phyloP scores from a whole-genome alignment of 2,113 vertebrate species.

The Pipa parva region DNA sequence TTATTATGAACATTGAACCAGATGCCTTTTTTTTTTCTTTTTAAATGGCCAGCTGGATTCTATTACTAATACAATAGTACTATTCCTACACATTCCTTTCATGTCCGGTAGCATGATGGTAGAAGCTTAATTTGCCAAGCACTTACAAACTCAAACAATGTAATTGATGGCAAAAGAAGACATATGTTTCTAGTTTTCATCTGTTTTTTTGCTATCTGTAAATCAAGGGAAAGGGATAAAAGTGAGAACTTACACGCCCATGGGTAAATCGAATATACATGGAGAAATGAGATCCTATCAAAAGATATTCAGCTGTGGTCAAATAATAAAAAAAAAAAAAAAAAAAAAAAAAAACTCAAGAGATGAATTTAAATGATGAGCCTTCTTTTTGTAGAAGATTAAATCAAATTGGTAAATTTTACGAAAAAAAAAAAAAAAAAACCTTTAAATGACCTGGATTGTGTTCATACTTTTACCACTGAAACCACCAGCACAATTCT shows the following conservation, averaged over 20 bases:
- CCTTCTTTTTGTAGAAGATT: background rate
- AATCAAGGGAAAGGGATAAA: constrained; percentile 27
- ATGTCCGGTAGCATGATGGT: constrained; percentile 52
- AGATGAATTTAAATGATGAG: background rate
- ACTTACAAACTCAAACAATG: constrained; percentile 48
- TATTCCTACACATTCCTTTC: constrained; percentile 36
- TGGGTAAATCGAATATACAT: constrained; percentile 14
- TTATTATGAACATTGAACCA: constrained; percentile 31
- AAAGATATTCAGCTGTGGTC: background rate
- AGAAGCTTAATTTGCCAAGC: constrained; percentile 48
- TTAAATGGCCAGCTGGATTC: constrained; percentile 54
- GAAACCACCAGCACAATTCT: background rate
- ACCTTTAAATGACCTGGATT: background rate
- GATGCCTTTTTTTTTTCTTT: constrained; percentile 41
- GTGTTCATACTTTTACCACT: constrained; percentile 4
- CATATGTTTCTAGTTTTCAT: constrained; percentile 31
- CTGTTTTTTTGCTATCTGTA: constrained; percentile 18
- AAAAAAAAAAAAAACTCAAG: background rate
- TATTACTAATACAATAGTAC: constrained; percentile 50
- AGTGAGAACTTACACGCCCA: constrained; percentile 1
- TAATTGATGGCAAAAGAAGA: constrained; percentile 40
- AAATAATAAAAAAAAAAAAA: background rate
- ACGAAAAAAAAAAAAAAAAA: background rate
- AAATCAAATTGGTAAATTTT: background rate
- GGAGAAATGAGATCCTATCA: background rate